A percentile compares a stretch with the other conserved stretches of the same genome.
phyloP scores from a whole-genome alignment of 2,113 vertebrate species.

The Elaphurus davidianus region DNA sequence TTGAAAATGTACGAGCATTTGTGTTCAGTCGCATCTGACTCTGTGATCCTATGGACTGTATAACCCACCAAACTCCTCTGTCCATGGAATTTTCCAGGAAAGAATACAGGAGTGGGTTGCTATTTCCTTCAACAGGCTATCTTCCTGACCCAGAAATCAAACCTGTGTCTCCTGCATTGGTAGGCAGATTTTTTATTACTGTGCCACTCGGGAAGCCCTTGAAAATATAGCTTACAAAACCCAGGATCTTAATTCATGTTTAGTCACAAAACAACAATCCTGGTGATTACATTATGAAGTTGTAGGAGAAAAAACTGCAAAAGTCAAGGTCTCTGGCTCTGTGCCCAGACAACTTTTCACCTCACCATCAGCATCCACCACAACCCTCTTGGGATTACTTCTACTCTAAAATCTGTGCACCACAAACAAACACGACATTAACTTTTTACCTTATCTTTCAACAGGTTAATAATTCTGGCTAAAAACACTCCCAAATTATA shows the following conservation, averaged over 20 bases:
- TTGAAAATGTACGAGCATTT: background rate
- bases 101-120: background rate
- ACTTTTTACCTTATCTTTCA: background rate
- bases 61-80: background rate
- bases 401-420: background rate
- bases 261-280: background rate
- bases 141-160: background rate
- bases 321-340: background rate
- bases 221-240: background rate
- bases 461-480: background rate
- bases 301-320: background rate
- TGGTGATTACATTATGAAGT: background rate
- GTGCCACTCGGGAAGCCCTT: background rate
- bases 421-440: background rate
- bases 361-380: background rate
- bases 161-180: background rate
- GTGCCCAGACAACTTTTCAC: background rate
- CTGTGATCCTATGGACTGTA: background rate
- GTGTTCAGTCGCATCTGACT: background rate
- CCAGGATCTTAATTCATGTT: background rate
- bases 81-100: background rate
- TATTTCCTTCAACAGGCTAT: background rate
- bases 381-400: background rate
- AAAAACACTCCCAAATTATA: background rate
- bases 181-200: background rate